Percentiles rank a stretch among this genome's conserved stretches.
phyloP scores from a whole-genome alignment of 2,888 invertebrate species.

The Cephalotes varians region DNA sequence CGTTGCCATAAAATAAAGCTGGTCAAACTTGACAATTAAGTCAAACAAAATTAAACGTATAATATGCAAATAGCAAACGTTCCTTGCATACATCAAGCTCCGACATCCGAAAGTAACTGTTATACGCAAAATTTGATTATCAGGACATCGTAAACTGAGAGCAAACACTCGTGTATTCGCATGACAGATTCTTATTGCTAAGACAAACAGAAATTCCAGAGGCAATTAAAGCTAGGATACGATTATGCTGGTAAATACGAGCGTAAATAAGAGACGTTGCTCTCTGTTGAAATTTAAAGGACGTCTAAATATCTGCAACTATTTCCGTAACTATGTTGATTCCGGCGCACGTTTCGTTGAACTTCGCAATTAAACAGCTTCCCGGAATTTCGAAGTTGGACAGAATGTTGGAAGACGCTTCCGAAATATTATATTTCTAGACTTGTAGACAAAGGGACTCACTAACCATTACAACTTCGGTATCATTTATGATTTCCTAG shows the following conservation, averaged over 20 bases:
- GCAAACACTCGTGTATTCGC: slow-evolving; percentile 22
- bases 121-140: slow-evolving; percentile 29
- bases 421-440: slow-evolving; percentile 45
- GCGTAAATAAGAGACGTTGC: slow-evolving; percentile 46
- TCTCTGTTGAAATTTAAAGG: slow-evolving; percentile 43
- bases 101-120: slow-evolving; percentile 8
- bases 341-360: slow-evolving; percentile 34
- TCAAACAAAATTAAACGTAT: slow-evolving; percentile 26
- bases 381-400: slow-evolving; percentile 37
- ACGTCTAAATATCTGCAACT: slow-evolving; percentile 28
- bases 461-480: not conserved
- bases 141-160: slow-evolving; percentile 20
- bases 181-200: slow-evolving; percentile 45
- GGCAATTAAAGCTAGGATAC: slow-evolving; percentile 36
- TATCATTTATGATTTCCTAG: slow-evolving; percentile 35
- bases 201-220: slow-evolving; percentile 45
- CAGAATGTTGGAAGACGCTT: slow-evolving; percentile 20
- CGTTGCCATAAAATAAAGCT: slow-evolving; percentile 7
- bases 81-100: not conserved
- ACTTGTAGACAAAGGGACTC: slow-evolving; percentile 13
- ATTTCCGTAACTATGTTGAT: slow-evolving; percentile 46
- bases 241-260: slow-evolving; percentile 51
- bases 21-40: not conserved
- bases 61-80: not conserved
- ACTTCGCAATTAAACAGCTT: slow-evolving; percentile 46